Percentiles rank a stretch among this genome's conserved stretches.
Conservation (phyloP, 2,888 invertebrate species). For the Globia sparganii region DNA sequence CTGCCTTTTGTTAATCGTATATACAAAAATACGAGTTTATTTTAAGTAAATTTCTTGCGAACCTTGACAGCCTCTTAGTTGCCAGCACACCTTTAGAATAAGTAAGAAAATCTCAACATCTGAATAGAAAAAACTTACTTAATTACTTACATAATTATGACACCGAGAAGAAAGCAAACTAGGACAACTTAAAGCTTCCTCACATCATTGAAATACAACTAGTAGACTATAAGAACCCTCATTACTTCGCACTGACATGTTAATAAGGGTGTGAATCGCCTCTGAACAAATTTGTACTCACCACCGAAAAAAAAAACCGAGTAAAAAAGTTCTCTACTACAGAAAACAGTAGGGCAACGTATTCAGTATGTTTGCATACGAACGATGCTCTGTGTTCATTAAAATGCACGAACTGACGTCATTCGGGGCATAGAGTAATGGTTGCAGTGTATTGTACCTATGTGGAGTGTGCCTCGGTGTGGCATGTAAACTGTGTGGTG, state of each 20-base stretch:
- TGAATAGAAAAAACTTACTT: conserved; percentile 18
- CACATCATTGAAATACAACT: conserved; percentile 37
- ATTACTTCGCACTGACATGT: conserved; percentile 11
- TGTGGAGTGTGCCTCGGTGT: conserved; percentile 45
- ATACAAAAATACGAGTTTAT: not conserved
- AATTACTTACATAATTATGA: conserved; percentile 7
- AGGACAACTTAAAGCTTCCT: conserved; percentile 1
- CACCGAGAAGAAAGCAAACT: conserved; percentile 2
- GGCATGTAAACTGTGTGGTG: conserved; percentile 36
- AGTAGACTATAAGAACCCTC: not conserved
- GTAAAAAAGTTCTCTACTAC: conserved; percentile 66
- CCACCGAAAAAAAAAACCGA: conserved; percentile 59
- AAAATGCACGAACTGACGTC: conserved; percentile 85
- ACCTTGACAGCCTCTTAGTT: not conserved
- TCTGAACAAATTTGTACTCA: conserved; percentile 1
- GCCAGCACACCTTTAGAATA: not conserved
- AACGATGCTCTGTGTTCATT: conserved; percentile 80
- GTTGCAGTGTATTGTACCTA: conserved; percentile 56
- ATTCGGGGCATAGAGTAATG: conserved; percentile 57
- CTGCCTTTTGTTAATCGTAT: not conserved
- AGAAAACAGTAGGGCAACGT: conserved; percentile 70
- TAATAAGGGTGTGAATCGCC: conserved; percentile 23
- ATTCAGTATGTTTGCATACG: conserved; percentile 78
- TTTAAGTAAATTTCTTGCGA: not conserved
- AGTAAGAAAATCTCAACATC: not conserved